These are phyloP conservation scores for Nesogale talazaci DNA, from an alignment of 2,113 vertebrate genomes.

Conservation along the genomic window DNA sequence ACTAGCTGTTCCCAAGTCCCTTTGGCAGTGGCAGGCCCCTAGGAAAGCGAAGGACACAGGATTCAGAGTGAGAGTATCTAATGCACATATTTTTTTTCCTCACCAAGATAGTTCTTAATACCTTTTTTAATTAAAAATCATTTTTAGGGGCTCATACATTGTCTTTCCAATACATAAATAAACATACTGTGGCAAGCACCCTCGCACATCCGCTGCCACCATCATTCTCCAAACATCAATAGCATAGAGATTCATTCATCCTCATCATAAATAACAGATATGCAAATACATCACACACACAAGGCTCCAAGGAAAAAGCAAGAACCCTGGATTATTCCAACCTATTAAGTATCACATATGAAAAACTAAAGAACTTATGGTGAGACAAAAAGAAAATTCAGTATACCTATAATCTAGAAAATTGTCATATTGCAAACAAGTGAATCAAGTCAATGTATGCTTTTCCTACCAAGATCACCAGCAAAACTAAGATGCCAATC, in stretches of 20 bases:
- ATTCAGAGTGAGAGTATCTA: not conserved
- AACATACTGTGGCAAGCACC: no score
- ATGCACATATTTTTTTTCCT: no score
- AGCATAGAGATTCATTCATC: no score
- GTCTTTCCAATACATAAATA: no score
- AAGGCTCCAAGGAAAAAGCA: not conserved
- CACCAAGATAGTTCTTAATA: no score
- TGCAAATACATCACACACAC: not conserved
- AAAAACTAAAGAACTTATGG: not conserved
- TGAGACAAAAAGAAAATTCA: constrained; percentile 4
- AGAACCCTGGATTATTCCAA: not conserved
- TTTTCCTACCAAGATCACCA: not conserved
- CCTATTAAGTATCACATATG: not conserved
- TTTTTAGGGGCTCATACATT: no score
- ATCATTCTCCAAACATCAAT: not conserved
- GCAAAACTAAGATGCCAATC: not conserved
- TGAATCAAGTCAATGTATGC: not conserved
- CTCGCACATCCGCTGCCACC: no score
- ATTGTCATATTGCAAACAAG: not conserved
- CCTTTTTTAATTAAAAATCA: no score
- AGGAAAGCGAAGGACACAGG: not conserved
- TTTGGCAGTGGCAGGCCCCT: not conserved
- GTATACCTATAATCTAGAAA: not conserved
- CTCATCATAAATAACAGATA: not conserved
- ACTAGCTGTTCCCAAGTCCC: not conserved